Conservation (phyloP, 2,113 vertebrate species). For the Sinocyclocheilus anophthalmus region DNA sequence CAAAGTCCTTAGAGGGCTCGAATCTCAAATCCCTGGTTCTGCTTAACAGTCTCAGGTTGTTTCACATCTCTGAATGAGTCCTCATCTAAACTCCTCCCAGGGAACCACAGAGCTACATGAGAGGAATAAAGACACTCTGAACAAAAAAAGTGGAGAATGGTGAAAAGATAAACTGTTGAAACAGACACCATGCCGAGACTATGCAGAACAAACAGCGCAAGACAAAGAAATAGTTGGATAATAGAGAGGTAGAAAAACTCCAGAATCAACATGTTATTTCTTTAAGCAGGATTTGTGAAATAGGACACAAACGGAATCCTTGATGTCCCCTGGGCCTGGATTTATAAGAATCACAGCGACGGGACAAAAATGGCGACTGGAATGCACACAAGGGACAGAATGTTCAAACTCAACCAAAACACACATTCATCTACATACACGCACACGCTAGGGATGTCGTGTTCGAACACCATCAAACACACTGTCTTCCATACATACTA, state of each 20-base stretch:
- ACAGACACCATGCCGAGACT: neutral
- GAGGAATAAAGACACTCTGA: slow-evolving; percentile 16
- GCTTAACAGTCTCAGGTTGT: slow-evolving; percentile 15
- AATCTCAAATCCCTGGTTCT: neutral
- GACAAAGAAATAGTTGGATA: slow-evolving; percentile 30
- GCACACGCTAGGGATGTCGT: slow-evolving; percentile 2
- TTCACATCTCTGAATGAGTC: slow-evolving; percentile 7
- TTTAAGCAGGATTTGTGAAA: slow-evolving; percentile 70
- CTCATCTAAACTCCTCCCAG: slow-evolving; percentile 20
- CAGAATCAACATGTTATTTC: slow-evolving; percentile 75
- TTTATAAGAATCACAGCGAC: slow-evolving; percentile 29
- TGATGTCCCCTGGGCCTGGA: slow-evolving; percentile 72
- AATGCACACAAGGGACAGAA: slow-evolving; percentile 63
- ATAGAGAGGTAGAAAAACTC: slow-evolving; percentile 37
- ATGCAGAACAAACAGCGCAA: slow-evolving; percentile 51
- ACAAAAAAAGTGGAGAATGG: neutral
- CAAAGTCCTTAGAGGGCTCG: neutral
- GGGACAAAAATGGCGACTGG: slow-evolving; percentile 40
- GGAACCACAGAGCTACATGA: slow-evolving; percentile 42
- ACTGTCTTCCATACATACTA: slow-evolving; percentile 36
- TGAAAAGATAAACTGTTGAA: slow-evolving; percentile 3
- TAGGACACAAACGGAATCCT: slow-evolving; percentile 73
- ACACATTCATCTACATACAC: slow-evolving; percentile 28
- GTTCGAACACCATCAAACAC: slow-evolving; percentile 34
- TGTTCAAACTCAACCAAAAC: slow-evolving; percentile 73